These are phyloP conservation scores for Neosilurus mollespiculum DNA, from an alignment of 2,797 vertebrate species.

Conservation along the genomic window DNA sequence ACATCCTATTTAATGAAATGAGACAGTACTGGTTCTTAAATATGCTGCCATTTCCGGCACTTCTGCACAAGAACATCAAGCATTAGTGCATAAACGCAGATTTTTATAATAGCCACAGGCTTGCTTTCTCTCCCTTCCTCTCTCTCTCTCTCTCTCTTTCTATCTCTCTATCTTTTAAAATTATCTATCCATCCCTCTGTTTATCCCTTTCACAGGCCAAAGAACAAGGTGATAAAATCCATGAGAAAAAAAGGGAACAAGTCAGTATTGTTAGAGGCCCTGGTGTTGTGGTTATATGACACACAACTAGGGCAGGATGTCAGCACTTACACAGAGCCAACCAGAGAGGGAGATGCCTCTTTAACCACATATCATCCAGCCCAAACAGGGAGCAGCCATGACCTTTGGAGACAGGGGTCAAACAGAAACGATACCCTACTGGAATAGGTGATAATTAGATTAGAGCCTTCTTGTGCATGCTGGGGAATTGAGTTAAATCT, in stretches of 20 bases:
- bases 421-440: constrained; percentile 51
- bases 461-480: constrained; percentile 61
- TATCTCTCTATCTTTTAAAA: too few relatives aligned
- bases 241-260: neutral
- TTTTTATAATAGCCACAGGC: neutral
- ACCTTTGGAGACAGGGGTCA: constrained; percentile 63
- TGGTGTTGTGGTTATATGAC: neutral
- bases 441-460: constrained; percentile 71
- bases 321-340: neutral
- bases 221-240: neutral
- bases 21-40: constrained; percentile 8
- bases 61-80: neutral
- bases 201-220: neutral
- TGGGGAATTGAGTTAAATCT: constrained; percentile 14
- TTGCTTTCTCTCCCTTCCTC: neutral
- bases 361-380: constrained; percentile 62
- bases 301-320: constrained; percentile 2
- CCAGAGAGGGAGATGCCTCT: constrained; percentile 11
- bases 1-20: constrained; percentile 23
- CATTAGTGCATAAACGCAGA: neutral
- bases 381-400: constrained; percentile 67
- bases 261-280: neutral
- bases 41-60: neutral
- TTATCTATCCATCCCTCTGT: too few relatives aligned
- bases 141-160: neutral